These are phyloP conservation scores for Phaethornis superciliosus DNA, from an alignment of 2,113 vertebrate species.

Conservation along the genomic window DNA sequence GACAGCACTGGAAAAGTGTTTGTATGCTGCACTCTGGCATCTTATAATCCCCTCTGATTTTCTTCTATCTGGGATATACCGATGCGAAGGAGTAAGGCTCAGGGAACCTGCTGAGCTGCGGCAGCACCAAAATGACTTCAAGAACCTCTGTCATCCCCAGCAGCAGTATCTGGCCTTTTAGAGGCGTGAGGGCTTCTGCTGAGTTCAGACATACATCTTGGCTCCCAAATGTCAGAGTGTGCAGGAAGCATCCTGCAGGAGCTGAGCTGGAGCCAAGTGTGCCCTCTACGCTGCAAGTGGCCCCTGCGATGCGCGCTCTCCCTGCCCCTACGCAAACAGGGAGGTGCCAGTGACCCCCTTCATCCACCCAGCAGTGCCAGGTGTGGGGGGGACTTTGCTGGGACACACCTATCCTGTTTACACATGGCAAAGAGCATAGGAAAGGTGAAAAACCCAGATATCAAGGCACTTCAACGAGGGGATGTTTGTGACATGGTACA, in stretches of 20 bases:
- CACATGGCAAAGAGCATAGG: fast-evolving
- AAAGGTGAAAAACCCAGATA: not conserved
- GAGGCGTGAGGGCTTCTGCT: fast-evolving
- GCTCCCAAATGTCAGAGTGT: fast-evolving
- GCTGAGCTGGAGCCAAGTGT: not conserved
- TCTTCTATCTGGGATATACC: not conserved
- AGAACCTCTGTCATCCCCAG: not conserved
- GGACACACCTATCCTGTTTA: not conserved
- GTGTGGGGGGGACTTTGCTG: too few species aligned
- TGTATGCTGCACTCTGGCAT: not conserved
- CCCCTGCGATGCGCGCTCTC: fast-evolving
- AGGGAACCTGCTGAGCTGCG: fast-evolving
- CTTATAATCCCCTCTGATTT: not conserved
- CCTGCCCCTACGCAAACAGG: not conserved
- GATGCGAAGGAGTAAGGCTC: not conserved
- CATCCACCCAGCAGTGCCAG: not conserved
- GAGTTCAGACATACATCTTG: not conserved
- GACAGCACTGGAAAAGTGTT: not conserved
- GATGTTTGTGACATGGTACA: not conserved
- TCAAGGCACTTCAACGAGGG: too few species aligned
- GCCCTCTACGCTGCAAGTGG: fast-evolving
- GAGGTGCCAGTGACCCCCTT: fast-evolving
- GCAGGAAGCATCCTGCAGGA: not conserved
- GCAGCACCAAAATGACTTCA: fast-evolving
- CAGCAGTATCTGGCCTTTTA: not conserved